These are phyloP conservation scores for Serinus canaria DNA, from an alignment of 2,113 vertebrate genomes.

Conservation along the genomic window DNA sequence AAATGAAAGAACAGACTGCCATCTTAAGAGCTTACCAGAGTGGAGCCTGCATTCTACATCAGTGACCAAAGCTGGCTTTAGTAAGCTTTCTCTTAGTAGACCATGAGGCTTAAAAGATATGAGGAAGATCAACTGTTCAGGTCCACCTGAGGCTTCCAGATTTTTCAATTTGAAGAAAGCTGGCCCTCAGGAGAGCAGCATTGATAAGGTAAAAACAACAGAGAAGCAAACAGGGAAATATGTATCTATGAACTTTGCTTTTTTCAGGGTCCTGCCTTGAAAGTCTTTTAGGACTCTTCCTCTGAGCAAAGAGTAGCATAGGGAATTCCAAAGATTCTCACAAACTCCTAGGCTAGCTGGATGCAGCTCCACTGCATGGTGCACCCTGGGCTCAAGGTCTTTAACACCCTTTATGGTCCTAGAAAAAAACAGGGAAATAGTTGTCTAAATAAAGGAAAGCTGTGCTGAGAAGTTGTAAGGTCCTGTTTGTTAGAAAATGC, in stretches of 20 bases:
- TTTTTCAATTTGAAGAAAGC: neutral
- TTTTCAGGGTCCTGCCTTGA: neutral
- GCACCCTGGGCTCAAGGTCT: neutral
- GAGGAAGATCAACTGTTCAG: neutral
- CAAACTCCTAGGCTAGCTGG: neutral
- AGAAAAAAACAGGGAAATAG: neutral
- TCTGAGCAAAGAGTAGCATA: neutral
- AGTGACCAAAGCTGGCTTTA: neutral
- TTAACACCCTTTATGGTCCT: neutral
- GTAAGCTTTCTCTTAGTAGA: neutral
- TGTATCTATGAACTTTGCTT: neutral
- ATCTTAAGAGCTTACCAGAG: neutral
- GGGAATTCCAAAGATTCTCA: neutral
- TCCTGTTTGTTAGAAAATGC: neutral
- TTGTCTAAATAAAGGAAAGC: neutral
- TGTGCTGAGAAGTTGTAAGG: neutral
- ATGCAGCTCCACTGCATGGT: rapidly evolving
- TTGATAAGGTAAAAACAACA: neutral
- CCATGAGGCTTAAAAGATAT: rapidly evolving
- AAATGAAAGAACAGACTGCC: neutral
- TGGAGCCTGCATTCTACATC: neutral
- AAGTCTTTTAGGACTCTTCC: neutral
- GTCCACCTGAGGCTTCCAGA: neutral
- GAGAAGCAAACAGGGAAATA: neutral
- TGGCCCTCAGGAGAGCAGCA: neutral